A percentile compares a stretch with the other conserved stretches of the same genome.
phyloP scores from a whole-genome alignment of 2,113 vertebrate species.

The Oceanodroma tethys region DNA sequence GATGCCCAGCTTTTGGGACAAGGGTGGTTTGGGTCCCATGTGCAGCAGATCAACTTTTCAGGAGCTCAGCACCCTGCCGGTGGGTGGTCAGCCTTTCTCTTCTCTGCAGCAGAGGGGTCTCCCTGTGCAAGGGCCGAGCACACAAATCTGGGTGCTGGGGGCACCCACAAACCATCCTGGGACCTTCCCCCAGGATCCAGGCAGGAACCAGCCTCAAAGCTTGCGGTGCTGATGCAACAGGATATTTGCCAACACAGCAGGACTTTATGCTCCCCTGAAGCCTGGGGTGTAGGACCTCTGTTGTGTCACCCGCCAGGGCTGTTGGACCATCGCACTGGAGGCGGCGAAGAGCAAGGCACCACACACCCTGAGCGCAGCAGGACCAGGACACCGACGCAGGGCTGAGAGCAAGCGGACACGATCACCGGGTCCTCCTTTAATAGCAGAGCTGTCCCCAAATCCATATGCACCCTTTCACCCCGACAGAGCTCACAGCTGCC shows the following conservation, averaged over 20 bases:
- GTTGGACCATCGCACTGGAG: rapidly evolving
- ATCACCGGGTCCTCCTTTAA: rapidly evolving
- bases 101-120: no score
- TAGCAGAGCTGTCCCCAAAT: rapidly evolving
- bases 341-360: rapidly evolving
- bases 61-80: not conserved
- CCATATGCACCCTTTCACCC: rapidly evolving
- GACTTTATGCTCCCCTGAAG: not conserved
- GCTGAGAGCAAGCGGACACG: rapidly evolving
- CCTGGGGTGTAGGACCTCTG: not conserved
- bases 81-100: not conserved
- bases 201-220: not conserved
- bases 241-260: not conserved
- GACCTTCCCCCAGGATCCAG: not conserved
- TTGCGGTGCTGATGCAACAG: rapidly evolving
- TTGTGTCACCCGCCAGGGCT: not conserved
- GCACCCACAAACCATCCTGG: not conserved
- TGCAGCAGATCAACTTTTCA: not conserved
- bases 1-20: not conserved
- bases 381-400: rapidly evolving
- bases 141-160: not conserved
- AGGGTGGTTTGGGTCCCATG: rapidly evolving
- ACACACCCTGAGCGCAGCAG: not conserved
- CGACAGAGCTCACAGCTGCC: not conserved
- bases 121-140: no score